Conservation (phyloP, 2,797 vertebrate species). For the Pygocentrus nattereri region DNA sequence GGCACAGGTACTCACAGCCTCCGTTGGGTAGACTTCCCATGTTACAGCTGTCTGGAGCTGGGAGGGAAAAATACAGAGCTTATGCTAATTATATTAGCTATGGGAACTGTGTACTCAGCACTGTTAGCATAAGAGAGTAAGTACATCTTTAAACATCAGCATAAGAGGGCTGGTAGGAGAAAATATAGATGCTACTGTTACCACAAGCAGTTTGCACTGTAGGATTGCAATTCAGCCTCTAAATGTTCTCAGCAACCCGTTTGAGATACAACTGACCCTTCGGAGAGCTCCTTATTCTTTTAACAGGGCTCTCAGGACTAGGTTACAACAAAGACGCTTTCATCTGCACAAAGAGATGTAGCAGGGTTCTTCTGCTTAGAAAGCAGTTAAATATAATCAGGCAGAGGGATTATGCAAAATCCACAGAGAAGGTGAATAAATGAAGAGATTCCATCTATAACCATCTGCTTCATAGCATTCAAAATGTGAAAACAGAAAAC, state of each 20-base stretch:
- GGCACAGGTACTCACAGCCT: constrained; percentile 96
- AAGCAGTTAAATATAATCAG: constrained; percentile 9
- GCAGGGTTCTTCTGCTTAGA: constrained; percentile 31
- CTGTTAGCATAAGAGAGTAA: constrained; percentile 3
- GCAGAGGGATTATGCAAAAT: background rate
- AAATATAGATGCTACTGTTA: constrained; percentile 7
- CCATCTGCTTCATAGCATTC: background rate
- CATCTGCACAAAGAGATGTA: background rate
- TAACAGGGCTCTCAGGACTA: constrained; percentile 16
- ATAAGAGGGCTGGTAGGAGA: background rate
- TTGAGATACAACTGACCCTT: constrained; percentile 26
- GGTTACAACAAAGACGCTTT: constrained; percentile 17
- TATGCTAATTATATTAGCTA: constrained; percentile 13
- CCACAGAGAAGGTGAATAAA: background rate
- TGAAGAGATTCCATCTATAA: background rate
- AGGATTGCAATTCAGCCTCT: constrained; percentile 8
- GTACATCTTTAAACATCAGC: constrained; percentile 10
- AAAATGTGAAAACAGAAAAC: background rate
- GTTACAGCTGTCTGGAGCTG: constrained; percentile 92
- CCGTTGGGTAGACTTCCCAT: constrained; percentile 90
- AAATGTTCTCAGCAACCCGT: constrained; percentile 15
- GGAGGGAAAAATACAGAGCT: constrained; percentile 27
- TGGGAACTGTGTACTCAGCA: constrained; percentile 7
- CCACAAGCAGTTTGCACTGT: background rate
- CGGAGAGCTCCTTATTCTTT: background rate